phyloP scores from a whole-genome alignment of 2,888 invertebrate species.

The Nasonia oneida region DNA sequence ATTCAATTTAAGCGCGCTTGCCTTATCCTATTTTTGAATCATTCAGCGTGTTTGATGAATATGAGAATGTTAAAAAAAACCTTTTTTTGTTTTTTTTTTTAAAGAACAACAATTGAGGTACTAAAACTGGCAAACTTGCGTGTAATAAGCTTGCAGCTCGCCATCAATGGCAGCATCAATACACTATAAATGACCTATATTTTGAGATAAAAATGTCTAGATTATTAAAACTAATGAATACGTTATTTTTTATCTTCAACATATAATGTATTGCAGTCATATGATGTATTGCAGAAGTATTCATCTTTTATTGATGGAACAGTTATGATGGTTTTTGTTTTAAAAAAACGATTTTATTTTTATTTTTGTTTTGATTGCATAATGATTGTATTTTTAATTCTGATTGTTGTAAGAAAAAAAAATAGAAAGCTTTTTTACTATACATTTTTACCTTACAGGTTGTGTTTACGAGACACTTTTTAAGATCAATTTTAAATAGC shows the following conservation, averaged over 20 bases:
- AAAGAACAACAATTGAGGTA: slow-evolving; percentile 50
- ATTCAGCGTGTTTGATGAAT: slow-evolving; percentile 52
- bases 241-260: slow-evolving; percentile 58
- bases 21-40: slow-evolving; percentile 67
- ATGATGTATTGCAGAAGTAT: slow-evolving; percentile 32
- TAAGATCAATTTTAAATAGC: slow-evolving; percentile 57
- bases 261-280: slow-evolving; percentile 30
- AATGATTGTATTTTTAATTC: slow-evolving; percentile 56
- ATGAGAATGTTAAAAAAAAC: slow-evolving; percentile 47
- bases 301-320: slow-evolving; percentile 57
- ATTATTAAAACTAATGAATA: slow-evolving; percentile 56
- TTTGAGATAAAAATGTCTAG: slow-evolving; percentile 67
- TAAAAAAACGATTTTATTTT: slow-evolving; percentile 61
- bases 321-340: slow-evolving; percentile 59
- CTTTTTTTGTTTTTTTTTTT: slow-evolving; percentile 52
- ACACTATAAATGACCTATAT: slow-evolving; percentile 66
- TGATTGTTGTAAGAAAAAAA: slow-evolving; percentile 50
- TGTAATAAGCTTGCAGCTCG: slow-evolving; percentile 62
- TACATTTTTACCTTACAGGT: slow-evolving; percentile 59
- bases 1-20: slow-evolving; percentile 67
- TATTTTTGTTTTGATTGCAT: slow-evolving; percentile 58
- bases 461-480: slow-evolving; percentile 54
- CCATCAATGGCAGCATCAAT: slow-evolving; percentile 49
- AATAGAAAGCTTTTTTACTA: slow-evolving; percentile 62
- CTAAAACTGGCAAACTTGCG: slow-evolving; percentile 51